These are phyloP conservation scores for Drosophila persimilis DNA, from an alignment of 1,140 invertebrate species.

Conservation along the genomic window DNA sequence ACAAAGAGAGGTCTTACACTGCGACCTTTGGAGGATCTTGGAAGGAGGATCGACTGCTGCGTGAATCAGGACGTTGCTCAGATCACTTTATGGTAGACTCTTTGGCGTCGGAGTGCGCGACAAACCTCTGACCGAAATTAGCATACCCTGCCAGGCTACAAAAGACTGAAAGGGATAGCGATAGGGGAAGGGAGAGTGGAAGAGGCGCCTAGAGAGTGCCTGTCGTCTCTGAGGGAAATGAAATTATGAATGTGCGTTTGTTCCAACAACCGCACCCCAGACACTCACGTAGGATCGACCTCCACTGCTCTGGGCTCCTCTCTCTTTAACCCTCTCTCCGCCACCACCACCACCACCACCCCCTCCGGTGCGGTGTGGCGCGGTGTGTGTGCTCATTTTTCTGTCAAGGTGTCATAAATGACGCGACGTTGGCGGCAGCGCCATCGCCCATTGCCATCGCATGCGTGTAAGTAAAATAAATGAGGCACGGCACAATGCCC, in stretches of 20 bases:
- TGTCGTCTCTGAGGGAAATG: constrained; percentile 62
- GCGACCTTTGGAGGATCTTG: too few relatives aligned
- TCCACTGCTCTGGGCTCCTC: constrained; percentile 15
- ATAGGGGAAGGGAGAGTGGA: neutral
- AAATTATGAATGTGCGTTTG: constrained; percentile 80
- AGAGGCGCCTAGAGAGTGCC: constrained; percentile 24
- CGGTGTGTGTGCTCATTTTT: constrained; percentile 69
- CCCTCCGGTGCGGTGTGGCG: neutral
- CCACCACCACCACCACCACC: neutral
- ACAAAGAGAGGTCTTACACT: too few relatives aligned
- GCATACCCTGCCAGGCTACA: too few relatives aligned
- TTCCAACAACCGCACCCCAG: constrained; percentile 71
- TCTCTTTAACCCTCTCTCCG: constrained; percentile 2
- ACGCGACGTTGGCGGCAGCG: constrained; percentile 59
- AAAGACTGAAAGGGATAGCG: neutral
- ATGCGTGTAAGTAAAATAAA: constrained; percentile 81
- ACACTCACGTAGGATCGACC: constrained; percentile 46
- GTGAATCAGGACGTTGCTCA: too few relatives aligned
- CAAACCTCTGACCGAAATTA: too few relatives aligned
- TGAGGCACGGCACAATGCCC: constrained; percentile 71
- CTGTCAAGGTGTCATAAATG: constrained; percentile 80
- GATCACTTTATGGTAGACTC: too few relatives aligned
- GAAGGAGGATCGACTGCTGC: too few relatives aligned
- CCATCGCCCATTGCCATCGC: constrained; percentile 45
- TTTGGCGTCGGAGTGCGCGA: too few relatives aligned